phyloP scores from a whole-genome alignment of 1,140 invertebrate genomes.

The Scaptodrosophila lebanonensis region DNA sequence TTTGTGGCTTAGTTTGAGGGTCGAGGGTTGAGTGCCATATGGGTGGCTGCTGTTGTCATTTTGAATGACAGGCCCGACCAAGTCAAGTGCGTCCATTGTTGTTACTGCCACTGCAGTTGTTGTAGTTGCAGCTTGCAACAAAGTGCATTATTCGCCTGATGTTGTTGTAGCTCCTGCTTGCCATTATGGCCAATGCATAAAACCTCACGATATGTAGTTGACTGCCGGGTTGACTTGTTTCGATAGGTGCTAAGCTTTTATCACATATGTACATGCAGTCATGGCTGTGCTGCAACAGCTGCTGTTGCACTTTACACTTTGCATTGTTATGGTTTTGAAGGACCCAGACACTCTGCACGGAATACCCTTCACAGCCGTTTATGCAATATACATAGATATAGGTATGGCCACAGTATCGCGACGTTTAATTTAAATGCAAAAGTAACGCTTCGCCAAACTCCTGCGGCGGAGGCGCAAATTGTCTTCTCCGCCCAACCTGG shows the following conservation, averaged over 20 bases:
- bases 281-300: not conserved
- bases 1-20: constrained; percentile 44
- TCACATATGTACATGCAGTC: constrained; percentile 19
- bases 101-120: not conserved
- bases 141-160: too few species aligned
- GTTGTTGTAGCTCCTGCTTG: constrained; percentile 33
- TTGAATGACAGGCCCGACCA: constrained; percentile 63
- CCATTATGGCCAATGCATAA: constrained; percentile 70
- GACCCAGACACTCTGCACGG: too few species aligned
- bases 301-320: too few species aligned
- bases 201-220: constrained; percentile 19
- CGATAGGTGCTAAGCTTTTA: constrained; percentile 62
- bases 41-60: constrained; percentile 38
- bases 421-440: constrained; percentile 72
- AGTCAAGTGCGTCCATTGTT: constrained; percentile 68
- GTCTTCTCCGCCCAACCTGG: constrained; percentile 37
- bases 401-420: too few species aligned
- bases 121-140: constrained; percentile 2
- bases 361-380: too few species aligned
- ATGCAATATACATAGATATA: too few species aligned
- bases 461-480: constrained; percentile 41
- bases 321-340: too few species aligned
- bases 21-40: not conserved
- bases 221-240: not conserved
- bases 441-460: constrained; percentile 27